Evolutionary conservation across 2,888 invertebrate genomes (phyloP).

Genomic region (Drosophila neutralis): DNA sequence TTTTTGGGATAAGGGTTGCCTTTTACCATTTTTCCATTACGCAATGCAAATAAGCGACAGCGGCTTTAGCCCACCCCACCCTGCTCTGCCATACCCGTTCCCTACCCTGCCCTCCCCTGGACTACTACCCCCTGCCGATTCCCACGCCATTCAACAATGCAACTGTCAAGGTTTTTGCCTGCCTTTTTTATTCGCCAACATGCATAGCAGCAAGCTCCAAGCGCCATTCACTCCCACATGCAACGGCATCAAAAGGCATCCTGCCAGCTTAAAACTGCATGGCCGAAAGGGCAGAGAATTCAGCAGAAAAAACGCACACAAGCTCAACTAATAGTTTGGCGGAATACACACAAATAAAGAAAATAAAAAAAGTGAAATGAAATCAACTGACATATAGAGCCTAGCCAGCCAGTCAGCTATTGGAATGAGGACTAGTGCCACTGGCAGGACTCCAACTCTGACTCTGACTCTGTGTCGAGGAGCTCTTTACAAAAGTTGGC

Average conservation of each 20-base stretch:
- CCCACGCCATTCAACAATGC: constrained; percentile 74
- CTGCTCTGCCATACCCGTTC: background rate
- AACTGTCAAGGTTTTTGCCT: constrained; percentile 73
- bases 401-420: constrained; percentile 15
- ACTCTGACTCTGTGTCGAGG: background rate
- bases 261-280: constrained; percentile 38
- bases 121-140: constrained; percentile 14
- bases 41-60: constrained; percentile 73
- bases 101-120: constrained; percentile 1
- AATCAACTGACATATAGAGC: constrained; percentile 80
- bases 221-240: constrained; percentile 35
- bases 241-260: constrained; percentile 52
- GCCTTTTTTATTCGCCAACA: constrained; percentile 15
- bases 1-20: constrained; percentile 43
- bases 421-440: constrained; percentile 13
- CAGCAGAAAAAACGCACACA: constrained; percentile 43
- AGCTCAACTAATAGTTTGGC: constrained; percentile 74
- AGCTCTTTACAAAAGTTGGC: constrained; percentile 59
- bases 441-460: constrained; percentile 14
- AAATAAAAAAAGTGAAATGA: constrained; percentile 75
- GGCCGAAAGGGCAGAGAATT: constrained; percentile 35
- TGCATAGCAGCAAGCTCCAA: background rate
- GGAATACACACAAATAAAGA: constrained; percentile 12
- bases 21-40: constrained; percentile 66
- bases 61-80: background rate